Evolutionary conservation across 2,888 invertebrate genomes (phyloP).

Genomic region (Catocala fraxini): DNA sequence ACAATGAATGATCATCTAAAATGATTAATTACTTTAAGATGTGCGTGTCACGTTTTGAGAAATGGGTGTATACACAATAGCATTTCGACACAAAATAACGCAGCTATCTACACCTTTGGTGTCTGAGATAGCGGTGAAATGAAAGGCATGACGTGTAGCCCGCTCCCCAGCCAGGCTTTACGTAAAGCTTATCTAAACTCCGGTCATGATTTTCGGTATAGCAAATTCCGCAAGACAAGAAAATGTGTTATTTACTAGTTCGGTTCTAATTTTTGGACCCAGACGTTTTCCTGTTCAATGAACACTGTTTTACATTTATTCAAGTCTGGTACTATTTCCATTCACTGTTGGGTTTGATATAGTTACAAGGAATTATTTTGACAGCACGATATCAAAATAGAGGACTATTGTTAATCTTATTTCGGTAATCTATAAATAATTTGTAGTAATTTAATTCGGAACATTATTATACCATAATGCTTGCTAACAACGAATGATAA

Average conservation of each 20-base stretch:
- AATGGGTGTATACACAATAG: slow-evolving; percentile 25
- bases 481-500: too few relatives aligned
- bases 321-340: slow-evolving; percentile 34
- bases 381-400: background rate
- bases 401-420: too few relatives aligned
- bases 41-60: slow-evolving; percentile 28
- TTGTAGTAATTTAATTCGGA: too few relatives aligned
- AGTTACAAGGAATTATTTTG: slow-evolving; percentile 9
- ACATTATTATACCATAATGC: too few relatives aligned
- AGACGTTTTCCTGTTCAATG: slow-evolving; percentile 42
- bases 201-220: slow-evolving; percentile 23
- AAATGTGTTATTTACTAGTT: slow-evolving; percentile 20
- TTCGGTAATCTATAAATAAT: too few relatives aligned
- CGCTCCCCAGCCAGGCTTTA: slow-evolving; percentile 11
- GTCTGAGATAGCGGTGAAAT: slow-evolving; percentile 12
- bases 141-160: slow-evolving; percentile 11
- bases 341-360: slow-evolving; percentile 27
- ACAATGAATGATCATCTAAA: slow-evolving; percentile 21
- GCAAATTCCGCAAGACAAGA: slow-evolving; percentile 17
- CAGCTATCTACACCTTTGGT: slow-evolving; percentile 8
- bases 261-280: slow-evolving; percentile 19
- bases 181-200: slow-evolving; percentile 20
- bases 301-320: slow-evolving; percentile 42
- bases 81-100: slow-evolving; percentile 17
- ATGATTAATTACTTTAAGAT: slow-evolving; percentile 35